Base-by-base conservation (phyloP, 2,888 invertebrate genomes). In the Caenorhabditis doughertyi region DNA sequence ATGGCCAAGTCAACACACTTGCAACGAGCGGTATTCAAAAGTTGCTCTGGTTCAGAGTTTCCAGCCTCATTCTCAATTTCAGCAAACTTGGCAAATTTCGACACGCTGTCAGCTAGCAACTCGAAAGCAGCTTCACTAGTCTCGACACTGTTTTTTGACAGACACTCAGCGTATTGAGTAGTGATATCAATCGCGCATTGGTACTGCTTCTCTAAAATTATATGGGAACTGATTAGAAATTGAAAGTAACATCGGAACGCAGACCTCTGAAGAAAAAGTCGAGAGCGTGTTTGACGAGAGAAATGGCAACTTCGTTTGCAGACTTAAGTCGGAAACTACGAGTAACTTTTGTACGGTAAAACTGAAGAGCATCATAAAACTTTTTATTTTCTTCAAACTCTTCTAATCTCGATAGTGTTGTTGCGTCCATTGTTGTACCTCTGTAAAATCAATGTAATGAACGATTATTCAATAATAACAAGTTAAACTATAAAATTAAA, bases 341-440 rank as follows among this genome's bases (percentile, higher is more conserved):
- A 2, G 83, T 79, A 21, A 83, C 58, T 70, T 79, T 79, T 7
- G 83, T 83, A 8, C 74, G 64, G 53, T 70, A 83, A 25, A 74
- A 83, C 60, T 83, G 83, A 5, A 83, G 65, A 29, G 83, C 83
- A 16, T 83, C 83, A 42, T 83, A 83, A 47, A 58, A 83, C 23
- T 73, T 70, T 13, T 74, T 64, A 18, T 25, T 42, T 18, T 71
- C 76, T 8, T 71, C 71, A 44, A 81, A 81, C 18, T 81, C 71
- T 51, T 62, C 64, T 13, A 81, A 16, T 23, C 81, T 32, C 8
- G 65, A 18, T 3, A 81, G 23, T 4, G 76, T 81, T 27, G 68
- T 47, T 0, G 70, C 49, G 29, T 81, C 74, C 81, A 74, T 74
- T 62, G 23, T 25, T 8, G 4, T n/a, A n/a, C n/a, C 2, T n/a